Percentiles rank a stretch among this genome's conserved stretches.
Evolutionary conservation across 2,888 invertebrate genomes (phyloP).

Genomic region (Cephonodes hylas): DNA sequence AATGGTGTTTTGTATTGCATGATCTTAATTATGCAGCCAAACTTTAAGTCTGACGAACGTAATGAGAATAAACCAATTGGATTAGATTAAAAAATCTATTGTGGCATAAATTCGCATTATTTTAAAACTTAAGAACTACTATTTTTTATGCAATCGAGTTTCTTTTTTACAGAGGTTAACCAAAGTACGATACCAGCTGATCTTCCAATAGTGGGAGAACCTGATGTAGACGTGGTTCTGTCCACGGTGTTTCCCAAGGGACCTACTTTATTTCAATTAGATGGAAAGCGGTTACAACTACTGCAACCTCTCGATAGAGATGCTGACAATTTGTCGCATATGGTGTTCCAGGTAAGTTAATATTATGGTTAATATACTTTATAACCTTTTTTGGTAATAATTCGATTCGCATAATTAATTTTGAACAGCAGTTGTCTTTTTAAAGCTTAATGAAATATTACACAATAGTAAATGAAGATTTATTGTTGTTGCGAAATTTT

Average conservation of each 20-base stretch:
- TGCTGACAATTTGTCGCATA: conserved; percentile 91
- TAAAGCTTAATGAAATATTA: not conserved
- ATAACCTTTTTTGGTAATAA: not conserved
- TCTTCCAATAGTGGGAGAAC: conserved; percentile 91
- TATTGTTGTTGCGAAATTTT: not conserved
- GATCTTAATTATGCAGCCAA: too few species aligned
- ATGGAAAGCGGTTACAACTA: conserved; percentile 90
- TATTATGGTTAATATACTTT: not conserved
- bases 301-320: conserved; percentile 92
- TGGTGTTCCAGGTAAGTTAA: conserved; percentile 89
- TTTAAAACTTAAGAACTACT: too few species aligned
- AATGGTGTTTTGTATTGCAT: not conserved
- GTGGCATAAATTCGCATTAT: too few species aligned
- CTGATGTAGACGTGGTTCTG: conserved; percentile 87
- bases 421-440: not conserved
- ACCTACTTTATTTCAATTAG: conserved; percentile 88
- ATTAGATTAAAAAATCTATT: too few species aligned
- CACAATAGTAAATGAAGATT: not conserved
- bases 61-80: too few species aligned
- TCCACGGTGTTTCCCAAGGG: conserved; percentile 91
- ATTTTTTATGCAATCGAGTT: not conserved
- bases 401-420: not conserved
- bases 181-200: conserved; percentile 91
- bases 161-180: conserved; percentile 84
- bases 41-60: too few species aligned